Percentiles rank a stretch among this genome's conserved stretches.
phyloP scores from a whole-genome alignment of 2,888 invertebrate species.

The Cantharis rustica region DNA sequence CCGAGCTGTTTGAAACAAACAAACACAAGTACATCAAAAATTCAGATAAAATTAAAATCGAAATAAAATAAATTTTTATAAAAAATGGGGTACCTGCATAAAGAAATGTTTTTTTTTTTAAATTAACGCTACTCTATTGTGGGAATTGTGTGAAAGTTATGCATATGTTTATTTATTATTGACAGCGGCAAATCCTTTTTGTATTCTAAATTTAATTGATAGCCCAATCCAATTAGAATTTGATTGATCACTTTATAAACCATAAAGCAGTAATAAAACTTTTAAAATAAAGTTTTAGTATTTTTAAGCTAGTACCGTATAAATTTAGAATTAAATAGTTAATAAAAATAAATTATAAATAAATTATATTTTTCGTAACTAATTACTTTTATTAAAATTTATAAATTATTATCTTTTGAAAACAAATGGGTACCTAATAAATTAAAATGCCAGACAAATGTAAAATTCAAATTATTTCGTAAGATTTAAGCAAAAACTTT shows the following conservation, averaged over 20 bases:
- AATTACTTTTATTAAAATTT: not conserved
- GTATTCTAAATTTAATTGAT: not conserved
- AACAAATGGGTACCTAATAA: too few relatives aligned
- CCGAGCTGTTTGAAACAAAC: constrained; percentile 79
- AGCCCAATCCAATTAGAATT: not conserved
- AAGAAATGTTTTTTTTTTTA: too few relatives aligned
- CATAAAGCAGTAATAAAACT: not conserved
- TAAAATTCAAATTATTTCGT: too few relatives aligned
- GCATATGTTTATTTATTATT: not conserved
- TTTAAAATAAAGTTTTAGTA: not conserved
- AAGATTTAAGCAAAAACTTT: too few relatives aligned
- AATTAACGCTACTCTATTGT: not conserved
- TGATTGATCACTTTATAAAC: not conserved
- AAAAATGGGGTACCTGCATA: not conserved
- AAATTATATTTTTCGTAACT: not conserved
- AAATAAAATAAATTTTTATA: not conserved
- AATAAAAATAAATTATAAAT: not conserved
- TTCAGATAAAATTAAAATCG: constrained; percentile 55
- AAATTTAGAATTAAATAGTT: not conserved
- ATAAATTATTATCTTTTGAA: too few relatives aligned
- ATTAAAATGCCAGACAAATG: too few relatives aligned
- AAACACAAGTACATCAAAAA: constrained; percentile 76
- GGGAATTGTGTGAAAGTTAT: not conserved
- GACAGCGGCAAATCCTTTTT: not conserved
- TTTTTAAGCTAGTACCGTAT: not conserved